These are phyloP conservation scores for Prinia subflava DNA, from an alignment of 2,113 vertebrate genomes.

Conservation along the genomic window DNA sequence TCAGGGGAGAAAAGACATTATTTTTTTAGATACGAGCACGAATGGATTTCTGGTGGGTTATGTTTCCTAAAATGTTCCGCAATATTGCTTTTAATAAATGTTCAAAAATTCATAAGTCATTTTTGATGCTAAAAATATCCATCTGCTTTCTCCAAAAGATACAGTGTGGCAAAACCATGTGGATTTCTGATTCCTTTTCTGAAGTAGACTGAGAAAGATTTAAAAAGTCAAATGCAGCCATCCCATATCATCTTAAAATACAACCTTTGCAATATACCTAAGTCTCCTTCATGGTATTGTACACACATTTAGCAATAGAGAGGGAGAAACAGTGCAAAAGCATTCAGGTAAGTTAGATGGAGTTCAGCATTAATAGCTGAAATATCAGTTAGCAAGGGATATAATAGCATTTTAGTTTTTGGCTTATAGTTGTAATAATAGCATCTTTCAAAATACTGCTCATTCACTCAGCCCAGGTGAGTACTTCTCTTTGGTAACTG, in stretches of 20 bases:
- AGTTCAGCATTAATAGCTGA: slow-evolving; percentile 9
- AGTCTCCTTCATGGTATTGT: slow-evolving; percentile 33
- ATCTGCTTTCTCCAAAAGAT: neutral
- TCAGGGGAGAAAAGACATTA: neutral
- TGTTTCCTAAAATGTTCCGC: neutral
- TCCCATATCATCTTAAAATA: neutral
- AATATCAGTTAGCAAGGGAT: neutral
- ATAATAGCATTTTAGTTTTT: neutral
- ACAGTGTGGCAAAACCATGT: neutral
- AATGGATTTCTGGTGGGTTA: neutral
- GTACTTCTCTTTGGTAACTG: neutral
- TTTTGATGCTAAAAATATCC: slow-evolving; percentile 6
- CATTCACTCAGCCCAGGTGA: neutral
- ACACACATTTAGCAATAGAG: neutral
- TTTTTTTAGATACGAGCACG: neutral
- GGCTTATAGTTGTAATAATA: neutral
- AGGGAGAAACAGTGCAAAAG: neutral
- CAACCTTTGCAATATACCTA: slow-evolving; percentile 32
- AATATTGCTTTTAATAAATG: slow-evolving; percentile 36
- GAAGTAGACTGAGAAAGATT: neutral
- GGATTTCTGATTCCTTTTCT: neutral
- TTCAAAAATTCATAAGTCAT: slow-evolving; percentile 11
- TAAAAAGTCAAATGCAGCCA: slow-evolving; percentile 1
- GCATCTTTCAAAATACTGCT: neutral
- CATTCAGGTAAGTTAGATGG: neutral